A percentile compares a stretch with the other conserved stretches of the same genome.
phyloP scores from a whole-genome alignment of 2,113 vertebrate species.

The Anarhynchus alexandrinus region DNA sequence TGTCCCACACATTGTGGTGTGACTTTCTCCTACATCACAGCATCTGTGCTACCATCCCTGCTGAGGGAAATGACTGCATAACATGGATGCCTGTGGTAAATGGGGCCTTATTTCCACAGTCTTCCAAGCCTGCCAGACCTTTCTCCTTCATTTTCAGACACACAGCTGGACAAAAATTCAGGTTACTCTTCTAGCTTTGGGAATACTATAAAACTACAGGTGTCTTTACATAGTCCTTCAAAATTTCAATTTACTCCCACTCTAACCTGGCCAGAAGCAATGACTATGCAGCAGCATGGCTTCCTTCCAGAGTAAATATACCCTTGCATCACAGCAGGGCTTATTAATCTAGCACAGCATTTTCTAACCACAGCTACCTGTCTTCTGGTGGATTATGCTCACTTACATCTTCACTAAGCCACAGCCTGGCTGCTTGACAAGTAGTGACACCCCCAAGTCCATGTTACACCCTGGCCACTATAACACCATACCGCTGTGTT shows the following conservation, averaged over 20 bases:
- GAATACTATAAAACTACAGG: background rate
- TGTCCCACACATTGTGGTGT: slow-evolving; percentile 13
- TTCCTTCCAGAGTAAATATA: background rate
- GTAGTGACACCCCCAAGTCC: background rate
- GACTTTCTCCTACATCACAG: background rate
- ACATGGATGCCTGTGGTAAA: background rate
- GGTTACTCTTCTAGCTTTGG: background rate
- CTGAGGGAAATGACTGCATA: background rate
- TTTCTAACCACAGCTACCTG: background rate
- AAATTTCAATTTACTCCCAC: background rate
- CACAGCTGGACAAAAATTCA: background rate
- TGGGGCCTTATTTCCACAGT: background rate
- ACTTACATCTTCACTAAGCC: background rate
- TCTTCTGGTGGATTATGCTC: background rate
- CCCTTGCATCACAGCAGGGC: background rate
- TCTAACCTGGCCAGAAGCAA: background rate
- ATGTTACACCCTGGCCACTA: background rate
- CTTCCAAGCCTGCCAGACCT: background rate
- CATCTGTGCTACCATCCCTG: background rate
- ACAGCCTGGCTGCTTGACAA: background rate
- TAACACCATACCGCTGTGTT: background rate
- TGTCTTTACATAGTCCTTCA: background rate
- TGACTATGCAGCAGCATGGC: background rate
- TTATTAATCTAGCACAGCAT: background rate
- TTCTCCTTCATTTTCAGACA: background rate